phyloP scores from a whole-genome alignment of 2,113 vertebrate genomes.

The Prunella fulvescens region DNA sequence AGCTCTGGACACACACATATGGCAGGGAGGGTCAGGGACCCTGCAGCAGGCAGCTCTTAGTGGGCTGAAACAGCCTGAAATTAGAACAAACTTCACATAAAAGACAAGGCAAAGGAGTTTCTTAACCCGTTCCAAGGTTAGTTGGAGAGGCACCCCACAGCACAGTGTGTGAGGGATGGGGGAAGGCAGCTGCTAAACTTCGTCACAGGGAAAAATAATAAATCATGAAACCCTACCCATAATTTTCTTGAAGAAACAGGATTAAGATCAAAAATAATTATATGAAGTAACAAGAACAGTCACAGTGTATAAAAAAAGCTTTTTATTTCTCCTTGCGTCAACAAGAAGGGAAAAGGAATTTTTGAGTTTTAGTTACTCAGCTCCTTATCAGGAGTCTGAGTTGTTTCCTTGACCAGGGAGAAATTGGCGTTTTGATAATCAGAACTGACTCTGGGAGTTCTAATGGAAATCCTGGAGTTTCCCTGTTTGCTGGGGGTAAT shows the following conservation, averaged over 20 bases:
- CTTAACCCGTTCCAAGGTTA: background rate
- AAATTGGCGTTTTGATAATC: background rate
- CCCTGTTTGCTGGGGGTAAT: background rate
- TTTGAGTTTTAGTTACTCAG: background rate
- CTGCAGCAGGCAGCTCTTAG: background rate
- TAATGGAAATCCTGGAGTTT: background rate
- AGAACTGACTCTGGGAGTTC: background rate
- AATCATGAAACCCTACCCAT: background rate
- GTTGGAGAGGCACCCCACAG: background rate
- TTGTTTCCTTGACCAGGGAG: background rate
- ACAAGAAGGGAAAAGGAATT: background rate
- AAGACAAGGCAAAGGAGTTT: background rate
- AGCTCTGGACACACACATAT: background rate
- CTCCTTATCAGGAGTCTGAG: conserved; percentile 3
- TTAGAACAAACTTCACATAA: background rate
- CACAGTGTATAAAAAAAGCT: background rate
- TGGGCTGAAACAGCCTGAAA: background rate
- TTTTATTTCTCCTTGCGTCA: background rate
- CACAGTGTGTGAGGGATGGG: background rate
- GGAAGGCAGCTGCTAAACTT: background rate
- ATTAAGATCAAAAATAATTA: background rate
- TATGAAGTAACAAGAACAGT: background rate
- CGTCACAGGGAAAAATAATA: background rate
- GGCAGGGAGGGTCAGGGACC: background rate
- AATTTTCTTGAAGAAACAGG: background rate